These are phyloP conservation scores for Drosophila subpulchrella DNA, from an alignment of 1,140 invertebrate species.

Conservation along the genomic window DNA sequence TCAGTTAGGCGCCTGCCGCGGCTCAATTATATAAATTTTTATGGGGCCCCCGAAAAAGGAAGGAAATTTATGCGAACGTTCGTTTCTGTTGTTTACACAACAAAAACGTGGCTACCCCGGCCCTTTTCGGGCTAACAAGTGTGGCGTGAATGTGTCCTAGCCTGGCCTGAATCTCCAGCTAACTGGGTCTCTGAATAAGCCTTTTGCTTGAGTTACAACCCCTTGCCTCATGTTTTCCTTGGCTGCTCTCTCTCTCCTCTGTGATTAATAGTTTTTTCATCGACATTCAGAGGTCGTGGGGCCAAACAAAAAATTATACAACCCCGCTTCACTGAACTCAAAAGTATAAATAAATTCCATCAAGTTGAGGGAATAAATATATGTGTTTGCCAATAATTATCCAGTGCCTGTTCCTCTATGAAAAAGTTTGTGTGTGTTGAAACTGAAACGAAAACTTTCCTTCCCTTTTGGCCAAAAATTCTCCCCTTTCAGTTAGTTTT, in stretches of 20 bases:
- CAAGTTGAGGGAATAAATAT: conserved; percentile 21
- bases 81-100: conserved; percentile 68
- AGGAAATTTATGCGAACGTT: conserved; percentile 74
- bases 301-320: conserved; percentile 30
- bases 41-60: conserved; percentile 45
- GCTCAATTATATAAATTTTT: conserved; percentile 82
- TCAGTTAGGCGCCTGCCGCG: conserved; percentile 54
- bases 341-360: conserved; percentile 50
- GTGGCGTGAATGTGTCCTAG: conserved; percentile 51
- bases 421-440: conserved; percentile 17
- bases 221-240: conserved; percentile 9
- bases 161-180: conserved; percentile 17
- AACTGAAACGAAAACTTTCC: conserved; percentile 17
- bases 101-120: conserved; percentile 24
- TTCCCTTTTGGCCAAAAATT: background rate
- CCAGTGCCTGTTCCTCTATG: background rate
- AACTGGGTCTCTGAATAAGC: conserved; percentile 23
- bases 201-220: conserved; percentile 20
- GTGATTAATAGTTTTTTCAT: conserved; percentile 60
- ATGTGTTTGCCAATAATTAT: conserved; percentile 36
- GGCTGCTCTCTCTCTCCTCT: conserved; percentile 9
- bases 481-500: conserved; percentile 33
- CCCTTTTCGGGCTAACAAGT: conserved; percentile 40
- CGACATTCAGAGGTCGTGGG: conserved; percentile 25
- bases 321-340: conserved; percentile 32